Evolutionary conservation across 92 coral and sea anemone genomes (phyloP).

Genomic region (Zoanthus sociatus): DNA sequence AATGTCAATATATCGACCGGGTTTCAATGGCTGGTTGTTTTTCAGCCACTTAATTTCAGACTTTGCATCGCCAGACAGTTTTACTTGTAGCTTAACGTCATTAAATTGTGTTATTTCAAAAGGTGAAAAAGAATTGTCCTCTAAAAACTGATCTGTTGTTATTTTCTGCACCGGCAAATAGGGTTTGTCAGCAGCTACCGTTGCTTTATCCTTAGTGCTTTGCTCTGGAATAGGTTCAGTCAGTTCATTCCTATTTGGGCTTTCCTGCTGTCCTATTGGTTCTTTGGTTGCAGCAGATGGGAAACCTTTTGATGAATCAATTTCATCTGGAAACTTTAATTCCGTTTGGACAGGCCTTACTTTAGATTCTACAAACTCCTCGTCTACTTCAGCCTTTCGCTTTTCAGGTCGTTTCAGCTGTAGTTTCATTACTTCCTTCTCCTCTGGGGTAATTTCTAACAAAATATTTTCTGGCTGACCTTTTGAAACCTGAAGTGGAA

Average conservation of each 20-base stretch:
- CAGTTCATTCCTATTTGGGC: background rate
- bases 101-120: constrained; percentile 80
- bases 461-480: background rate
- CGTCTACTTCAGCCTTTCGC: constrained; percentile 17
- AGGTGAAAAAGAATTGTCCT: constrained; percentile 49
- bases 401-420: constrained; percentile 23
- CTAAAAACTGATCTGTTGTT: constrained; percentile 6
- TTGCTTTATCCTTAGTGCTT: background rate
- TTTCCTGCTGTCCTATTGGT: constrained; percentile 2
- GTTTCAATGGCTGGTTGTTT: constrained; percentile 61
- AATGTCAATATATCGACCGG: constrained; percentile 52
- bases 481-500: background rate
- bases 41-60: constrained; percentile 55
- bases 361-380: constrained; percentile 16
- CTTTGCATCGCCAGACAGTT: constrained; percentile 74
- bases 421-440: background rate
- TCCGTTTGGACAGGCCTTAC: background rate
- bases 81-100: constrained; percentile 67
- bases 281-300: background rate
- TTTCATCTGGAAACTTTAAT: constrained; percentile 32
- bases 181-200: background rate
- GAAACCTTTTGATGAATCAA: background rate
- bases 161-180: constrained; percentile 1
- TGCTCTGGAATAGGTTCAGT: background rate
- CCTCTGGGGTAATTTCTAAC: background rate